Conservation (phyloP, 2,888 invertebrate genomes). For the Hetaerina titia region DNA sequence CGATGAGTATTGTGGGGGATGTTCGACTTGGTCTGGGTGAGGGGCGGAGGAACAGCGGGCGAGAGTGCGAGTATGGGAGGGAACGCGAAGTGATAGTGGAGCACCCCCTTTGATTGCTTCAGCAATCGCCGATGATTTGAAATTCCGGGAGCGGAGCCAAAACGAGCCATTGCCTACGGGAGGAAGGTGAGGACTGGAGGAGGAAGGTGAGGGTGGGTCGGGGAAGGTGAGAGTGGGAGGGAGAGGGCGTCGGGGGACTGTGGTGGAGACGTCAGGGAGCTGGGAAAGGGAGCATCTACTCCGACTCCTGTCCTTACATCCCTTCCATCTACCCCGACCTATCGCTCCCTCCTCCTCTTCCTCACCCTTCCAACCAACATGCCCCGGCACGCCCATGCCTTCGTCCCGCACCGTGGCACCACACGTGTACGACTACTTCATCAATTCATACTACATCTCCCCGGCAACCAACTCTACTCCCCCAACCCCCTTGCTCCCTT, state of each 20-base stretch:
- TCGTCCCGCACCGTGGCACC: background rate
- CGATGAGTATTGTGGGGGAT: background rate
- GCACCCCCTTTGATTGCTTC: slow-evolving; percentile 54
- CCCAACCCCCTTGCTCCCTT: background rate
- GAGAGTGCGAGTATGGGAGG: background rate
- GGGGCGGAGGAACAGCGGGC: background rate
- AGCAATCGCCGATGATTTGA: slow-evolving; percentile 53
- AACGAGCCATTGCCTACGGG: slow-evolving; percentile 39
- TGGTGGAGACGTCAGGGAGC: background rate
- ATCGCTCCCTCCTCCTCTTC: background rate
- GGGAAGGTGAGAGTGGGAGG: background rate
- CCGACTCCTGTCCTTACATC: too few species aligned
- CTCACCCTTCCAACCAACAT: too few species aligned
- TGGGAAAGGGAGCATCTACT: too few species aligned
- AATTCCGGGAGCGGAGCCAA: slow-evolving; percentile 62
- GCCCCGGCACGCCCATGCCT: background rate
- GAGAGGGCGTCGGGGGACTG: background rate
- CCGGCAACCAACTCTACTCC: background rate
- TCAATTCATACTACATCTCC: background rate
- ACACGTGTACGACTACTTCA: slow-evolving; percentile 5
- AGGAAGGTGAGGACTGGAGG: background rate
- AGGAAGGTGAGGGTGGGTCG: background rate
- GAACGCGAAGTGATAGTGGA: background rate
- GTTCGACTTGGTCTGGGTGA: background rate
- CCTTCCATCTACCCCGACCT: background rate